Evolutionary conservation across 2,797 vertebrate species (phyloP).

Genomic region (Sebastes miniatus): DNA sequence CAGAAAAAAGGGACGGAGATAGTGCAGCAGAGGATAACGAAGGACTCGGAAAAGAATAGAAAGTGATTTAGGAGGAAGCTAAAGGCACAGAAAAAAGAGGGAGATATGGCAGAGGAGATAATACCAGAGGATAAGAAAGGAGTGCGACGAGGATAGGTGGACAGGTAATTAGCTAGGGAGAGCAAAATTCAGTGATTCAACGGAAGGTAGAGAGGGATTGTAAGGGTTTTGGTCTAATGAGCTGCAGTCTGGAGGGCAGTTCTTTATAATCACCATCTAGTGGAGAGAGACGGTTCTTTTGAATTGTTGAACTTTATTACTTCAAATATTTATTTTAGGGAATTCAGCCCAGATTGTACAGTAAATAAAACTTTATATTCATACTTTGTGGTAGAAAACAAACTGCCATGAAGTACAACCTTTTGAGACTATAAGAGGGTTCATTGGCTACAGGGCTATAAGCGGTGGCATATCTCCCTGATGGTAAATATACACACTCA

Average conservation of each 20-base stretch:
- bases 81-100: background rate
- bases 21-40: background rate
- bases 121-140: constrained; percentile 4
- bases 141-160: constrained; percentile 21
- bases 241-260: constrained; percentile 18
- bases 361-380: background rate
- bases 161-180: constrained; percentile 52
- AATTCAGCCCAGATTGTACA: background rate
- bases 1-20: background rate
- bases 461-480: background rate
- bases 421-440: background rate
- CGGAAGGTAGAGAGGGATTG: constrained; percentile 5
- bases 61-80: constrained; percentile 9
- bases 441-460: background rate
- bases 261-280: constrained; percentile 25
- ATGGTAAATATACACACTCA: background rate
- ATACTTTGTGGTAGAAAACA: background rate
- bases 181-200: constrained; percentile 24
- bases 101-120: background rate
- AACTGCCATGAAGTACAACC: background rate
- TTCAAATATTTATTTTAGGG: constrained; percentile 1
- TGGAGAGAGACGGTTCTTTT: constrained; percentile 5
- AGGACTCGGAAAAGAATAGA: background rate
- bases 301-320: background rate
- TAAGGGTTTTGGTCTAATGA: constrained; percentile 45